Percentiles rank a stretch among this genome's conserved stretches.
Conservation (phyloP, 2,797 vertebrate genomes). For the Poeciliopsis turneri region DNA sequence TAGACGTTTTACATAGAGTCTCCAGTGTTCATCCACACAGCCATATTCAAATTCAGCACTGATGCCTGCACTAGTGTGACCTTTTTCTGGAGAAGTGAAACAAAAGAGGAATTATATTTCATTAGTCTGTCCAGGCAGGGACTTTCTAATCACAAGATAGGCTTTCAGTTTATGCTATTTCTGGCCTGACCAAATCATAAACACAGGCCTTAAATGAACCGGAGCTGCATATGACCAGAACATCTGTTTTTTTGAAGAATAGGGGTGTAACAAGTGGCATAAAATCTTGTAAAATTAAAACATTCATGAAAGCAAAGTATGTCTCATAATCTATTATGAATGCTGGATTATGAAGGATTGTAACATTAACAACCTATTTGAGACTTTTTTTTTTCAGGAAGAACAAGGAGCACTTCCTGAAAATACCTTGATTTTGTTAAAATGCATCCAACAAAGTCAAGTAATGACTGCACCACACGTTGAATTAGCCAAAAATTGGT, state of each 20-base stretch:
- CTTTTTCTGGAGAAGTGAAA: constrained; percentile 32
- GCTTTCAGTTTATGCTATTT: constrained; percentile 21
- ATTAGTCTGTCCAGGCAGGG: constrained; percentile 17
- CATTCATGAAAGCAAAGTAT: background rate
- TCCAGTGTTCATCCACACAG: constrained; percentile 10
- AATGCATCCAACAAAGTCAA: background rate
- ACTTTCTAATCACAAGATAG: constrained; percentile 31
- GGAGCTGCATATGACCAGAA: constrained; percentile 2
- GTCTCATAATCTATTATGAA: background rate
- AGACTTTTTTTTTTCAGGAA: background rate
- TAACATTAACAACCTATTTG: background rate
- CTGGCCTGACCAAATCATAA: constrained; percentile 24
- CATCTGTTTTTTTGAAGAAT: background rate
- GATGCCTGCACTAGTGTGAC: constrained; percentile 8
- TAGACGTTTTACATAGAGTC: background rate
- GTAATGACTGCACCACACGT: background rate
- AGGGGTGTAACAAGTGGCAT: background rate
- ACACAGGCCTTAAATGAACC: constrained; percentile 27
- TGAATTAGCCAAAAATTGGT: background rate
- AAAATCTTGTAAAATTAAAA: background rate
- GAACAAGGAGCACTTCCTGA: background rate
- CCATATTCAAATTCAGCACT: constrained; percentile 24
- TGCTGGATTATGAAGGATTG: background rate
- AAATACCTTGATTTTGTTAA: background rate
- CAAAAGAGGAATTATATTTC: constrained; percentile 27